phyloP scores from a whole-genome alignment of 2,797 vertebrate genomes.

The Limnodromus scolopaceus region DNA sequence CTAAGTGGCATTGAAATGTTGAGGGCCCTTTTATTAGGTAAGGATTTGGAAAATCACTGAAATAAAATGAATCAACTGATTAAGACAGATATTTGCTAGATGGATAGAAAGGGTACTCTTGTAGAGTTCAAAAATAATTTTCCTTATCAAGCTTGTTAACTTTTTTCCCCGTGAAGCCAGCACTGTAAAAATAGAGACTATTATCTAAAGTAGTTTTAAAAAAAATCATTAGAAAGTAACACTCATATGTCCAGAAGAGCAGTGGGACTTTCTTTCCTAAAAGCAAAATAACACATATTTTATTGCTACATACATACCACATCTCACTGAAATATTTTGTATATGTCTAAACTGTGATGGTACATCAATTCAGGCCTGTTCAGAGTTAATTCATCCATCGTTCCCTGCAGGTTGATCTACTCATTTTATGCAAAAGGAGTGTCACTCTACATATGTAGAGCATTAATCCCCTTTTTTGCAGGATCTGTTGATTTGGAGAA shows the following conservation, averaged over 20 bases:
- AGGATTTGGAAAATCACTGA: neutral
- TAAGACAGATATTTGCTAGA: neutral
- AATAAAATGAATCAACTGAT: neutral
- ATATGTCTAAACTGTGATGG: neutral
- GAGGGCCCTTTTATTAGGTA: neutral
- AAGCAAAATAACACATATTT: neutral
- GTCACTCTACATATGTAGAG: neutral
- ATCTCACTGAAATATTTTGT: neutral
- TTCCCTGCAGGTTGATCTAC: neutral
- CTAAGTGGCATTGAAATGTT: neutral
- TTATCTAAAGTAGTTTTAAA: neutral
- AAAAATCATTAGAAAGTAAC: neutral
- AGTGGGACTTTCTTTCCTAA: neutral
- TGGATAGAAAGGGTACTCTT: neutral
- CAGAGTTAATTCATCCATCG: neutral
- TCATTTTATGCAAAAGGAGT: neutral
- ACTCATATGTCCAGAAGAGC: neutral
- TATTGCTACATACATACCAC: neutral
- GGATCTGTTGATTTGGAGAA: neutral
- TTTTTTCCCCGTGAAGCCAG: neutral
- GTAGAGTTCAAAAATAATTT: neutral
- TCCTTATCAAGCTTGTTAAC: neutral
- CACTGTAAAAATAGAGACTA: neutral
- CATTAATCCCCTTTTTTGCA: neutral
- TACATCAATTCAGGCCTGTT: neutral